A percentile compares a stretch with the other conserved stretches of the same genome.
Conservation (phyloP, 1,140 invertebrate species). For the Chlorops oryzae region DNA sequence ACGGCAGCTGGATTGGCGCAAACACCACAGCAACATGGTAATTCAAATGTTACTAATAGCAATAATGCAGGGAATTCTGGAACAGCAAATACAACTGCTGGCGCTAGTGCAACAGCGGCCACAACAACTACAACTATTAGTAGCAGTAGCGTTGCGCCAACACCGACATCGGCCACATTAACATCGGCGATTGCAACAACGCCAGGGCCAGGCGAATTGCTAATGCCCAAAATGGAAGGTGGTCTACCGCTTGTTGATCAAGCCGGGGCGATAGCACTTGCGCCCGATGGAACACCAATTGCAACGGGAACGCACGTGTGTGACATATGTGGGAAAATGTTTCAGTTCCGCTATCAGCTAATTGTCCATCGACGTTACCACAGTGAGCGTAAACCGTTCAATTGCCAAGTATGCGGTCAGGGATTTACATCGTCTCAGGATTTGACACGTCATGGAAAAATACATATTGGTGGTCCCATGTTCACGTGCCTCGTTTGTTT, state of each 20-base stretch:
- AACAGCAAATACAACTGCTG: constrained; percentile 19
- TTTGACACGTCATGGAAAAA: constrained; percentile 71
- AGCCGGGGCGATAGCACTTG: constrained; percentile 49
- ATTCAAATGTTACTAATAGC: constrained; percentile 29
- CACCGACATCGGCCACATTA: constrained; percentile 23
- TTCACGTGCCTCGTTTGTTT: constrained; percentile 68
- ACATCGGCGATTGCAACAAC: constrained; percentile 7
- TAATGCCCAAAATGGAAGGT: constrained; percentile 55
- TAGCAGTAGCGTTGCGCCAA: constrained; percentile 2
- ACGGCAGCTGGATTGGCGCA: constrained; percentile 27
- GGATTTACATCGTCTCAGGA: constrained; percentile 71
- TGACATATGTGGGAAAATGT: constrained; percentile 77
- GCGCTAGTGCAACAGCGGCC: constrained; percentile 13
- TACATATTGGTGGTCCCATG: constrained; percentile 68
- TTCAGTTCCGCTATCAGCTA: constrained; percentile 77
- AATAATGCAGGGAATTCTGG: constrained; percentile 34
- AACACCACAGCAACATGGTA: constrained; percentile 22
- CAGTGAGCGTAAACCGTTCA: constrained; percentile 76
- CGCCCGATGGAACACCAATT: constrained; percentile 51
- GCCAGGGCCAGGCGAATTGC: constrained; percentile 36
- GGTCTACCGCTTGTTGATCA: constrained; percentile 52
- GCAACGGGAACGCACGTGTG: constrained; percentile 67
- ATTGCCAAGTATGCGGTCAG: constrained; percentile 76
- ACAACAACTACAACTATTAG: constrained; percentile 11
- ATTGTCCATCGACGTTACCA: constrained; percentile 76